phyloP scores from a whole-genome alignment of 64 coral and sea anemone species.

The Anthopleura sola region DNA sequence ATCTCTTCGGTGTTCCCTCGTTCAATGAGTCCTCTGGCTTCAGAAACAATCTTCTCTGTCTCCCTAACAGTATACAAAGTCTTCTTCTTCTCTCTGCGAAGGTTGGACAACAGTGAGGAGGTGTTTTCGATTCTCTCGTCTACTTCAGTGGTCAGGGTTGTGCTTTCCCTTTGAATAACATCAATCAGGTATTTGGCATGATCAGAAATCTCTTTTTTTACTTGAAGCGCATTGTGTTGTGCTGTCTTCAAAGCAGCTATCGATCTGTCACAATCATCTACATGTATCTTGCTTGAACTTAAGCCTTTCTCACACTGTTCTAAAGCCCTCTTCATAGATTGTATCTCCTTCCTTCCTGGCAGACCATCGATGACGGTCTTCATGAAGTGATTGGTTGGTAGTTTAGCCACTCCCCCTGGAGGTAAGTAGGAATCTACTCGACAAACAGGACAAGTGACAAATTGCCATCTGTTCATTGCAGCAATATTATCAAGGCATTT shows the following conservation, averaged over 20 bases:
- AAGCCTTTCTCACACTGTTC: not conserved
- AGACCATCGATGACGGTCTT: conserved; percentile 59
- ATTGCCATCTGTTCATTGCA: not conserved
- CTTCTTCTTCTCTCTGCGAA: not conserved
- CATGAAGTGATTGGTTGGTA: conserved; percentile 73
- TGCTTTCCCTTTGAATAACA: not conserved
- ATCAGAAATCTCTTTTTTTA: not conserved
- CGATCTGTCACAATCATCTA: no score
- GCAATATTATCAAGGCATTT: conserved; percentile 32
- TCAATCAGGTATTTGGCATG: not conserved
- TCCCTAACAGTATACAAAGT: not conserved
- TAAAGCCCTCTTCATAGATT: not conserved
- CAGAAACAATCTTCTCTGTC: not conserved
- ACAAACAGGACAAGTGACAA: conserved; percentile 58
- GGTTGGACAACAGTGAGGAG: not conserved
- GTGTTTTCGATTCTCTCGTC: not conserved
- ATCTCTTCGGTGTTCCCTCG: not conserved
- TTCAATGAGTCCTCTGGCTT: not conserved
- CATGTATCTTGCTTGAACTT: not conserved
- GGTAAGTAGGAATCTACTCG: conserved; percentile 52
- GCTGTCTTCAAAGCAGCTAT: not conserved
- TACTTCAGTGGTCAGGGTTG: not conserved
- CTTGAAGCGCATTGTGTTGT: not conserved
- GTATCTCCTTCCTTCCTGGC: conserved; percentile 67
- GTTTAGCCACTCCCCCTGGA: conserved; percentile 33